Conservation (phyloP, 2,797 vertebrate species). For the Iguana delicatissima region DNA sequence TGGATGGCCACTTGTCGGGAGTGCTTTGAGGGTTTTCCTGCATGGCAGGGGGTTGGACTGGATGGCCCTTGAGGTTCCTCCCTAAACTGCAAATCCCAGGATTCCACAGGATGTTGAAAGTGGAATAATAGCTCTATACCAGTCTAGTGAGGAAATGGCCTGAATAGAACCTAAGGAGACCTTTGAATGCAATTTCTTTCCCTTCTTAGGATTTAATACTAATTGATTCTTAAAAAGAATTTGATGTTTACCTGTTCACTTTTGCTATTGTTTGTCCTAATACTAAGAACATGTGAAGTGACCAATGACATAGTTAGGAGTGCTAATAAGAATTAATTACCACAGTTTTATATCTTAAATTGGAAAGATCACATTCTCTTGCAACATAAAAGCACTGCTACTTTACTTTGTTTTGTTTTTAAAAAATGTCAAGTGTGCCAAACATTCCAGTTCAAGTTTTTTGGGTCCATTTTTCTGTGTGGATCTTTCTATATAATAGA, state of each 20-base stretch:
- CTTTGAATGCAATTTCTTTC: not conserved
- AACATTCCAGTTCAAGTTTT: not conserved
- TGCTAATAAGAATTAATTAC: conserved; percentile 29
- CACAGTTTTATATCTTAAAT: conserved; percentile 9
- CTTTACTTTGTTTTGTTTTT: conserved; percentile 27
- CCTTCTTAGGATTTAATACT: no score
- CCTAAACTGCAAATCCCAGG: no score
- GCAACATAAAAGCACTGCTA: conserved; percentile 51
- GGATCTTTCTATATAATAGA: not conserved
- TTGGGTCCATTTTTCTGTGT: not conserved
- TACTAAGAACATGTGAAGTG: not conserved
- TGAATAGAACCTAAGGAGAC: not conserved
- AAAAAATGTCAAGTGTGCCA: rapidly evolving
- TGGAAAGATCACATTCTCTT: conserved; percentile 30
- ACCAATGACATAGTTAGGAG: not conserved
- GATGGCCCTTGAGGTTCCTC: no score
- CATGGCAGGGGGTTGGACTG: no score
- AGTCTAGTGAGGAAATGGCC: no score
- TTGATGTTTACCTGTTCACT: not conserved
- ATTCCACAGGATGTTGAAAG: no score
- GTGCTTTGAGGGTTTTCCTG: no score
- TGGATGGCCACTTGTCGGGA: no score
- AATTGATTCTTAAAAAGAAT: not conserved
- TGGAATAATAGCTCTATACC: no score
- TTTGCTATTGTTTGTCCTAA: not conserved